Conservation (phyloP, 2,888 invertebrate genomes). For the Drosophila yooni region DNA sequence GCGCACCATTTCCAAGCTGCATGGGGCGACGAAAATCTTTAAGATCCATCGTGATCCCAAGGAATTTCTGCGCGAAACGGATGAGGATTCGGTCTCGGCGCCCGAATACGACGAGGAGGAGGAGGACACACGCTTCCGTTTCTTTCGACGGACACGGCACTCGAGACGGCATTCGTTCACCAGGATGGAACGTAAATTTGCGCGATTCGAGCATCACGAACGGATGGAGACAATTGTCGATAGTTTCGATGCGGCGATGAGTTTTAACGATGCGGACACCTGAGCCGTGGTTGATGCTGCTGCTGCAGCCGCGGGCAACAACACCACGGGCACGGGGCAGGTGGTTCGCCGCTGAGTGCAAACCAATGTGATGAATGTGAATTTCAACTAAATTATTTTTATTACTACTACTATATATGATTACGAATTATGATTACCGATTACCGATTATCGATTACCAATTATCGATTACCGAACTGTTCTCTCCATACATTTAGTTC, state of each 20-base stretch:
- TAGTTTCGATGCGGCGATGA: conserved; percentile 82
- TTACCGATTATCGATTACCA: conserved; percentile 44
- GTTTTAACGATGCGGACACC: conserved; percentile 79
- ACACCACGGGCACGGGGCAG: conserved; percentile 59
- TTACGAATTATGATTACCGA: conserved; percentile 54
- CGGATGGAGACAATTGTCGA: conserved; percentile 83
- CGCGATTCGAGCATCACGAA: conserved; percentile 80
- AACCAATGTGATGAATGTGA: conserved; percentile 83
- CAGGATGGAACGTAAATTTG: conserved; percentile 71
- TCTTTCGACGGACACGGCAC: conserved; percentile 70
- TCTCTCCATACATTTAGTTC: conserved; percentile 79
- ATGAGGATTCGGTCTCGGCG: conserved; percentile 82
- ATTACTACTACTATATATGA: conserved; percentile 72
- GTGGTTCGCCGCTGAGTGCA: conserved; percentile 69
- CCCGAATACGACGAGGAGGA: conserved; percentile 82
- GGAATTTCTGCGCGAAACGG: conserved; percentile 81
- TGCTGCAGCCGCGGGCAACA: conserved; percentile 31
- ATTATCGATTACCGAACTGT: conserved; percentile 69
- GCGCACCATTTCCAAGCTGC: conserved; percentile 78
- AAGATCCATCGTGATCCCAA: conserved; percentile 82
- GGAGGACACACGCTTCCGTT: conserved; percentile 78
- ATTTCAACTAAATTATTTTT: conserved; percentile 82
- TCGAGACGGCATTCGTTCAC: conserved; percentile 51
- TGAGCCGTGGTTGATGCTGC: conserved; percentile 48
- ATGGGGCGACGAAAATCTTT: conserved; percentile 76